Conservation (phyloP, 2,888 invertebrate genomes). For the Salticus scenicus region DNA sequence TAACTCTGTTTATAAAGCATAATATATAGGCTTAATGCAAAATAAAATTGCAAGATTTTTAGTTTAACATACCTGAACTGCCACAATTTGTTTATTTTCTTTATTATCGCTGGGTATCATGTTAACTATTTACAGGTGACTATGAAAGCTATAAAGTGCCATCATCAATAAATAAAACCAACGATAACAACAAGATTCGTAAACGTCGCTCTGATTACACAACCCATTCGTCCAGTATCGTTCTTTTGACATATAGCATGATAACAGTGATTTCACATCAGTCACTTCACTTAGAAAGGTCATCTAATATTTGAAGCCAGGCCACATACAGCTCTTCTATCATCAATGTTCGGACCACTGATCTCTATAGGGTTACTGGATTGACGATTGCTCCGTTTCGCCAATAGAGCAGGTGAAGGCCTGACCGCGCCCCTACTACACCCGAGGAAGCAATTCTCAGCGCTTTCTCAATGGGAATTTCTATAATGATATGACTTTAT, state of each 20-base stretch:
- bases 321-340: too few species aligned
- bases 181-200: not conserved
- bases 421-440: too few species aligned
- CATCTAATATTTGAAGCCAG: too few species aligned
- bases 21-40: not conserved
- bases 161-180: not conserved
- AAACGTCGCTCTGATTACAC: conserved; percentile 7
- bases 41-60: not conserved
- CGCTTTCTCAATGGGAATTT: too few species aligned
- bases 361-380: too few species aligned
- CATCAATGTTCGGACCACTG: too few species aligned
- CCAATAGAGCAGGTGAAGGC: too few species aligned
- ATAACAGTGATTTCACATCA: not conserved
- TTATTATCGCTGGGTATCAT: conserved; percentile 44
- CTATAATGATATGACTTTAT: too few species aligned
- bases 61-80: conserved; percentile 28
- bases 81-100: conserved; percentile 49
- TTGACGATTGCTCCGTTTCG: too few species aligned
- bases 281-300: not conserved
- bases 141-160: not conserved
- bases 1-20: not conserved
- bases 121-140: not conserved
- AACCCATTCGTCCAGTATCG: not conserved
- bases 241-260: not conserved
- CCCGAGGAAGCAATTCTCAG: too few species aligned